phyloP scores from a whole-genome alignment of 1,140 invertebrate genomes.

The Drosophila sp. region DNA sequence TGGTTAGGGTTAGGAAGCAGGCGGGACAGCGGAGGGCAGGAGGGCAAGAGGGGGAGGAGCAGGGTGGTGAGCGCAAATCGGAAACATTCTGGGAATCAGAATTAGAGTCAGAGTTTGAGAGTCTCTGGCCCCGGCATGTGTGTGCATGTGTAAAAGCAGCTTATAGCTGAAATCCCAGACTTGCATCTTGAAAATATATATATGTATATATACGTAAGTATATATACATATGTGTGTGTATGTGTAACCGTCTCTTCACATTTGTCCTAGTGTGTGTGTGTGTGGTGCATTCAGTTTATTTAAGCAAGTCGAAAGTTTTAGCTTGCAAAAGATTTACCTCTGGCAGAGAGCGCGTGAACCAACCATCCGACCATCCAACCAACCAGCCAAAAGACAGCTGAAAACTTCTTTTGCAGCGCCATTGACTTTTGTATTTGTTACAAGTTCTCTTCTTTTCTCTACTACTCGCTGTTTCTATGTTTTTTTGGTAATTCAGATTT shows the following conservation, averaged over 20 bases:
- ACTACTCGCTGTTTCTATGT: background rate
- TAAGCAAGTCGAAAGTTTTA: slow-evolving; percentile 79
- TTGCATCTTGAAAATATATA: slow-evolving; percentile 18
- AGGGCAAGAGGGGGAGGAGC: slow-evolving; percentile 8
- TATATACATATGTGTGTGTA: slow-evolving; percentile 5
- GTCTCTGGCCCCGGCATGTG: slow-evolving; percentile 61
- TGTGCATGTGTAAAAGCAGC: slow-evolving; percentile 72
- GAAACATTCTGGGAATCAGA: slow-evolving; percentile 49
- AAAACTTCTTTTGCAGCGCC: slow-evolving; percentile 81
- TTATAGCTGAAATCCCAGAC: slow-evolving; percentile 43
- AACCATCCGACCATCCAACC: slow-evolving; percentile 7
- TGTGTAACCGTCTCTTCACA: slow-evolving; percentile 16
- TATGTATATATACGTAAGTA: background rate
- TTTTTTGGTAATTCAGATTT: slow-evolving; percentile 53
- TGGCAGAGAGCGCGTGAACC: slow-evolving; percentile 39
- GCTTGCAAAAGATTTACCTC: slow-evolving; percentile 74
- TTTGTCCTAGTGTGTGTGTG: slow-evolving; percentile 33
- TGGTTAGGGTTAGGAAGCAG: background rate
- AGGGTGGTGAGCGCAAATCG: slow-evolving; percentile 45
- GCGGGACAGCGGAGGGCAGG: slow-evolving; percentile 19
- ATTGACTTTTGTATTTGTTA: slow-evolving; percentile 82
- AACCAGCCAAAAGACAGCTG: slow-evolving; percentile 41
- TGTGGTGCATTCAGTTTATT: slow-evolving; percentile 65
- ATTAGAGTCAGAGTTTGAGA: slow-evolving; percentile 47
- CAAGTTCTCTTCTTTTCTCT: slow-evolving; percentile 35